Percentiles rank a stretch among this genome's conserved stretches.
Conservation (phyloP, 1,140 invertebrate genomes). For the Eupristina koningsbergeri region DNA sequence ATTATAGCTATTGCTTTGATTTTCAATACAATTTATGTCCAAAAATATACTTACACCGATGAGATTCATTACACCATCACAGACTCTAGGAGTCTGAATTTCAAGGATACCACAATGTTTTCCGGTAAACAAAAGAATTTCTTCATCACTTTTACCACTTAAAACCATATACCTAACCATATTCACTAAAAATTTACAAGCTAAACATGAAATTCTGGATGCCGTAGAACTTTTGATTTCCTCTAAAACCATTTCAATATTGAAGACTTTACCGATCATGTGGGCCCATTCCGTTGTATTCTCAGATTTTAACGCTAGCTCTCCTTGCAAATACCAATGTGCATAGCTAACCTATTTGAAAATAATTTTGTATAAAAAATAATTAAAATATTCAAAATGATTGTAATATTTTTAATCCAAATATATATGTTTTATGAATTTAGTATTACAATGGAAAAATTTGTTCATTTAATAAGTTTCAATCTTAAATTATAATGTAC, state of each 20-base stretch:
- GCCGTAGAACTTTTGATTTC: constrained; percentile 91
- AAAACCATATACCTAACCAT: constrained; percentile 88
- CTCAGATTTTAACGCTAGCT: constrained; percentile 74
- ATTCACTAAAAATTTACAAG: constrained; percentile 88
- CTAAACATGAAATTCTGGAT: constrained; percentile 91
- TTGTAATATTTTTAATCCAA: no score
- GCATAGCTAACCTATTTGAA: constrained; percentile 71
- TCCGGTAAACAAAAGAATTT: constrained; percentile 87
- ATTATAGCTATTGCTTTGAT: background rate
- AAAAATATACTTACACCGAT: constrained; percentile 80
- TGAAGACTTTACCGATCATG: constrained; percentile 84
- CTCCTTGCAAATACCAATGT: constrained; percentile 80
- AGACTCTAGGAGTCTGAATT: constrained; percentile 87
- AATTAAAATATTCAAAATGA: no score
- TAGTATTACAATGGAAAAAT: no score
- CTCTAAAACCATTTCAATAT: constrained; percentile 86
- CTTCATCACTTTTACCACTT: constrained; percentile 84
- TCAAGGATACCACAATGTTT: constrained; percentile 87
- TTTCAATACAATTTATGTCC: background rate
- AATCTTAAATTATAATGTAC: no score
- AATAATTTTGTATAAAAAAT: no score
- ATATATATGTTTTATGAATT: no score
- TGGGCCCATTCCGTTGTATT: constrained; percentile 84
- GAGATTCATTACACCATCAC: constrained; percentile 87
- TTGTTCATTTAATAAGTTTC: no score